A percentile compares a stretch with the other conserved stretches of the same genome.
These are phyloP conservation scores for Ceraclea dissimilis DNA, from an alignment of 2,888 invertebrate species.

Conservation along the genomic window DNA sequence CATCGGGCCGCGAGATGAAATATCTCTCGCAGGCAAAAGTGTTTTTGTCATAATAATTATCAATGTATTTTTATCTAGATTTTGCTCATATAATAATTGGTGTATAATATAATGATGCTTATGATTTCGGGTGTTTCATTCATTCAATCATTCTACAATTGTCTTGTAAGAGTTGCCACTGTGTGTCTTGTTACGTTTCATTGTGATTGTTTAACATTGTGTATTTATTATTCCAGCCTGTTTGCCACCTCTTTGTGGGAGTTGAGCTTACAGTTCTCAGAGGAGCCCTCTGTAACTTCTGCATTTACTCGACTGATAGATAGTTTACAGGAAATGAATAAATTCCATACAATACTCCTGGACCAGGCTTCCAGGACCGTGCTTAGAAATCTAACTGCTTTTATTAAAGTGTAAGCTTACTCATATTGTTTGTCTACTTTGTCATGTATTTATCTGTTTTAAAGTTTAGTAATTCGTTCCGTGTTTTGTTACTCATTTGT, in stretches of 20 bases:
- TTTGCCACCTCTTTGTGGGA: constrained; percentile 88
- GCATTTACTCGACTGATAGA: constrained; percentile 58
- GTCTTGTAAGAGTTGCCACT: too few relatives aligned
- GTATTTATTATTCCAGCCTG: constrained; percentile 44
- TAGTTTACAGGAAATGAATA: constrained; percentile 85
- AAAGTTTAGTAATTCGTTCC: background rate
- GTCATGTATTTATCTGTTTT: background rate
- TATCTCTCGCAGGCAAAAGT: too few relatives aligned
- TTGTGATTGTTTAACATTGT: background rate
- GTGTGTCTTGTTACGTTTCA: too few relatives aligned
- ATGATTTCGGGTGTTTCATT: too few relatives aligned
- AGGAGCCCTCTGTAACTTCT: constrained; percentile 74
- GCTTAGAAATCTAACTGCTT: constrained; percentile 80
- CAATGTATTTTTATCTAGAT: too few relatives aligned
- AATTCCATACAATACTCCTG: constrained; percentile 82
- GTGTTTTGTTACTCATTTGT: background rate
- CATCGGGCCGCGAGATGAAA: too few relatives aligned
- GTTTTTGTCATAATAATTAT: too few relatives aligned
- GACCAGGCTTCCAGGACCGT: constrained; percentile 91
- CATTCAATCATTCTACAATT: too few relatives aligned
- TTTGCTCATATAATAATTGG: too few relatives aligned
- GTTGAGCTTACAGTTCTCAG: constrained; percentile 77
- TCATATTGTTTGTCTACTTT: background rate
- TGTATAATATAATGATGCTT: too few relatives aligned
- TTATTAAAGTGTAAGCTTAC: constrained; percentile 72